Evolutionary conservation across 1,140 invertebrate species (phyloP), one percentile per base, ranked within the genome.

Genomic region (Paraescarpia echinospica): DNA sequence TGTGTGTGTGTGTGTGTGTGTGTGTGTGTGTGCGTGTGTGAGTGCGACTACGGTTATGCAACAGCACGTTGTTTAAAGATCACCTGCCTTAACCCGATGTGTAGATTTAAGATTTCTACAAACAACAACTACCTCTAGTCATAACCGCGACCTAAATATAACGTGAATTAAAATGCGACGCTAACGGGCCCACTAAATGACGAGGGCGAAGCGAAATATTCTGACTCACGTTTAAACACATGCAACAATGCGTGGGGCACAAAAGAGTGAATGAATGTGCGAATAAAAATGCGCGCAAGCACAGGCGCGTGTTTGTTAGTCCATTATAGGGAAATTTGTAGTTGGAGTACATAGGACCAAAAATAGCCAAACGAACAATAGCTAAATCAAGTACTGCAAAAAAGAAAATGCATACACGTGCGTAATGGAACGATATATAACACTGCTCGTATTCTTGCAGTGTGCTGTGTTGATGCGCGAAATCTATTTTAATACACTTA

Each of bases 291-390:
- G 59, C 59, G 27, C 59, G 59, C 59, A 77, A 31, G 59, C 22
- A 77, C 59, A 77, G 59, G 27, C 59, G 59, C 59, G 22, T 77
- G 59, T 77, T 77, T 77, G 59, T 77, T 77, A 27, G 59, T 77
- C 59, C 59, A 77, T 77, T 77, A 77, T 77, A 27, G 9, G 59
- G 22, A 77, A 77, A 77, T 77, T 1, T 77, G 59, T 77, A 77
- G 59, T 77, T 77, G 22, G 59, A 18, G 59, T 77, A 77, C 27
- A 77, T 27, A 77, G 14, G 14, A 18, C 59, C 59, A 77, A 77
- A 77, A 77, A 77, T 77, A 77, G 59, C 22, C 59, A 77, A 77
- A 77, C 59, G 59, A 77, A 77, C 59, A 77, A 77, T 77, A 77
- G 59, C 59, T 77, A 77, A 77, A 77, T 77, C 59, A 77, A 22